Evolutionary conservation across 1,140 invertebrate genomes (phyloP).

Genomic region (Cotesia vestalis): DNA sequence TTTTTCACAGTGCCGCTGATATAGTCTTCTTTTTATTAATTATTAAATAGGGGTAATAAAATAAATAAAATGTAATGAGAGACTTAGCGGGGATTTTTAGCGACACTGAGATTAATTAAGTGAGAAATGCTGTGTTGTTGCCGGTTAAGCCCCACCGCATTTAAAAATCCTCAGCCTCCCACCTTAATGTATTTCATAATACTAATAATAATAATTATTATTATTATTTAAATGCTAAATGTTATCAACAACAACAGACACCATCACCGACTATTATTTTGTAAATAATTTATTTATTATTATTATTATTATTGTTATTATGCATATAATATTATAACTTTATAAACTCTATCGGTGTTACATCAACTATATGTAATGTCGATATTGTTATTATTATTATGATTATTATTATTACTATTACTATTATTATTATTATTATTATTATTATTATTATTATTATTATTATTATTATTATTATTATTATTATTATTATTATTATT

Average conservation of each 20-base stretch:
- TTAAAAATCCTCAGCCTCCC: background rate
- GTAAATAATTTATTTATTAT: constrained; percentile 68
- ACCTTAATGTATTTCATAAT: background rate
- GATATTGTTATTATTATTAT: constrained; percentile 47
- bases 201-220: constrained; percentile 10
- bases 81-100: background rate
- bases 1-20: background rate
- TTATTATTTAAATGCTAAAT: background rate
- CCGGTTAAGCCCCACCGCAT: constrained; percentile 34
- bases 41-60: background rate
- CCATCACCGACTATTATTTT: constrained; percentile 50
- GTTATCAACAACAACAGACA: background rate
- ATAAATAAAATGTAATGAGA: no score
- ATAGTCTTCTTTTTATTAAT: no score
- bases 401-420: no score
- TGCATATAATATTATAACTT: constrained; percentile 51
- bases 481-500: constrained; percentile 11
- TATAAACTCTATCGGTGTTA: constrained; percentile 45
- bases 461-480: constrained; percentile 45
- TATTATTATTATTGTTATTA: constrained; percentile 56
- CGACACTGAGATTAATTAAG: constrained; percentile 28
- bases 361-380: constrained; percentile 37
- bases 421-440: constrained; percentile 45
- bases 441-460: constrained; percentile 31
- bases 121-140: constrained; percentile 55